These are phyloP conservation scores for Lamellibrachia columna DNA, from an alignment of 2,888 invertebrate species.

Conservation along the genomic window DNA sequence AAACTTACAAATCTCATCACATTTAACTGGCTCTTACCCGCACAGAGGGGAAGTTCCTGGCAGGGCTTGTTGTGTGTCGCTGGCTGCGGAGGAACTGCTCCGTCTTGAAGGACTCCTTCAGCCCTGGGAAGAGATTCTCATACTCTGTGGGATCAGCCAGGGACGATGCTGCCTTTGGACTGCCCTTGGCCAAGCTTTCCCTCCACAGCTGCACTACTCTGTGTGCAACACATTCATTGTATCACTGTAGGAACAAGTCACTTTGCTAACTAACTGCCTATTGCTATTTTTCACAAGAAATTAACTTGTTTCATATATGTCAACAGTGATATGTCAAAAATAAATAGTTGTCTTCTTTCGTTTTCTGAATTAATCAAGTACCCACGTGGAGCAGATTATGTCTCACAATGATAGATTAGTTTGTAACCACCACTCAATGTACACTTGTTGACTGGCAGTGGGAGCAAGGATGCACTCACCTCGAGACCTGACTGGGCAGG, in stretches of 20 bases:
- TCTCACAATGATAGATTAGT: too few species aligned
- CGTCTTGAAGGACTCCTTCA: slow-evolving; percentile 75
- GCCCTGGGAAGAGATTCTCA: slow-evolving; percentile 93
- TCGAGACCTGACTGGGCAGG: slow-evolving; percentile 88
- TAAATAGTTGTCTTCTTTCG: too few species aligned
- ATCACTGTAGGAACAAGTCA: not conserved
- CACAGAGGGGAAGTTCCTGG: slow-evolving; percentile 70
- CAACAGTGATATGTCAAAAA: too few species aligned
- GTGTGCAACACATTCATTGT: slow-evolving; percentile 24
- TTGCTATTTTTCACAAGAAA: too few species aligned
- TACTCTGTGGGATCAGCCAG: slow-evolving; percentile 95
- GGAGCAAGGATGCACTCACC: slow-evolving; percentile 50
- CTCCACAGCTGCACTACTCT: slow-evolving; percentile 90
- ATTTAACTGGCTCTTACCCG: slow-evolving; percentile 61
- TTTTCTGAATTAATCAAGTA: too few species aligned
- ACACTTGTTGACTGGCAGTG: not conserved
- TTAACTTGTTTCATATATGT: too few species aligned
- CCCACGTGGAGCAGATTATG: too few species aligned
- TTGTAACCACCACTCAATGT: too few species aligned
- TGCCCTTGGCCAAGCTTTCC: slow-evolving; percentile 79
- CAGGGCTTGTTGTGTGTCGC: slow-evolving; percentile 67
- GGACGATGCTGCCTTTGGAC: slow-evolving; percentile 91
- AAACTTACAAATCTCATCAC: not conserved
- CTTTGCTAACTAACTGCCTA: not conserved
- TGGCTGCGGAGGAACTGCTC: slow-evolving; percentile 72